These are phyloP conservation scores for Novumbra hubbsi DNA, from an alignment of 2,797 vertebrate species.

Conservation along the genomic window DNA sequence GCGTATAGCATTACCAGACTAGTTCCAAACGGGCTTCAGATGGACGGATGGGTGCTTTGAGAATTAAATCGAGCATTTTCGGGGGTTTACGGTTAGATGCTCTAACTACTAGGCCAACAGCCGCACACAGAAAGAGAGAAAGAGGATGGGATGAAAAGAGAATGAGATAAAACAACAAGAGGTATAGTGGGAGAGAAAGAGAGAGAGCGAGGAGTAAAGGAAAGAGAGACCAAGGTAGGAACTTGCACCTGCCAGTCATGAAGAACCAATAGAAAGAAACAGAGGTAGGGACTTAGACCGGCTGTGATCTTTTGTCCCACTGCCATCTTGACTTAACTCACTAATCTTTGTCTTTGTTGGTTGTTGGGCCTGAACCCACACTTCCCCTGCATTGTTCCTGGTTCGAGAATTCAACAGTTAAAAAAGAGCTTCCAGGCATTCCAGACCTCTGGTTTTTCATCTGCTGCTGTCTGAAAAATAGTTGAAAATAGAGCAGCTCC, in stretches of 20 bases:
- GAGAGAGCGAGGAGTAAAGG: background rate
- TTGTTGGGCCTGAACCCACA: conserved; percentile 21
- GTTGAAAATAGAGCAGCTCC: conserved; percentile 22
- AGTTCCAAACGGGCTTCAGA: background rate
- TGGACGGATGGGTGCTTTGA: background rate
- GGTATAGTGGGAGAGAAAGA: background rate
- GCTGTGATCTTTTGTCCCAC: conserved; percentile 10
- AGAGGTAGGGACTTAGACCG: too few relatives aligned
- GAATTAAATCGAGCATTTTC: too few relatives aligned
- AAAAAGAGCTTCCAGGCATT: conserved; percentile 22
- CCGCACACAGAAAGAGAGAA: background rate
- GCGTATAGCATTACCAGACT: background rate
- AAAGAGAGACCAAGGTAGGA: too few relatives aligned
- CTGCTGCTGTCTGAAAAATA: conserved; percentile 14
- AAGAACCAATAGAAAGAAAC: too few relatives aligned
- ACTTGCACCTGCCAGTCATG: too few relatives aligned
- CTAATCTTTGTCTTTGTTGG: conserved; percentile 20
- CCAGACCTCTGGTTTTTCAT: conserved; percentile 26
- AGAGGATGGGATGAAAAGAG: background rate
- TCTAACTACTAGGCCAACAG: too few relatives aligned
- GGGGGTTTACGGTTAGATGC: too few relatives aligned
- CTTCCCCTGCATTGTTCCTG: conserved; percentile 27
- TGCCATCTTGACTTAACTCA: conserved; percentile 20
- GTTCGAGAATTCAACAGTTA: conserved; percentile 21
- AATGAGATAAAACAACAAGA: background rate